These are phyloP conservation scores for Drosophila affinis DNA, from an alignment of 2,888 invertebrate species.

Conservation along the genomic window DNA sequence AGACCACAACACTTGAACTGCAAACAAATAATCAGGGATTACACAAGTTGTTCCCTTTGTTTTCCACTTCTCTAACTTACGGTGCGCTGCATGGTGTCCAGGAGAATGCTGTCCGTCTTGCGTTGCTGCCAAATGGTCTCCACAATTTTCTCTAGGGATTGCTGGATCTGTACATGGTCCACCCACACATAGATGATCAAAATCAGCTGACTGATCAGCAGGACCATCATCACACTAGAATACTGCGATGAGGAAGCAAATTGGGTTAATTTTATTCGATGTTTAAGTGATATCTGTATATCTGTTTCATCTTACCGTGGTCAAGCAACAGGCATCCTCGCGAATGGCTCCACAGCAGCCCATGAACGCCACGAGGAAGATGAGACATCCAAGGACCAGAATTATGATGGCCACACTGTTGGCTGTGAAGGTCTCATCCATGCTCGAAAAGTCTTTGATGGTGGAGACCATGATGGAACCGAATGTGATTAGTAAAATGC, in stretches of 20 bases:
- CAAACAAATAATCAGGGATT: not conserved
- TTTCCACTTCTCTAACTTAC: constrained; percentile 53
- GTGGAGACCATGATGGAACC: constrained; percentile 88
- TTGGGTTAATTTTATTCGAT: not conserved
- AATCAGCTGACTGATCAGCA: constrained; percentile 90
- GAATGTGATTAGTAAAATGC: constrained; percentile 88
- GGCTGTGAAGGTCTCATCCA: constrained; percentile 84
- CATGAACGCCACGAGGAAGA: constrained; percentile 93
- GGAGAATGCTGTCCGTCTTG: constrained; percentile 56
- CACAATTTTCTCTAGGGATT: constrained; percentile 85
- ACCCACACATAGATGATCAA: constrained; percentile 88
- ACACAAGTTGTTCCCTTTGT: not conserved
- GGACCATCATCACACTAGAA: constrained; percentile 88
- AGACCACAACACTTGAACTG: constrained; percentile 82
- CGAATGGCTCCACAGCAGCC: constrained; percentile 95
- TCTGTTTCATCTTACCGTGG: constrained; percentile 87
- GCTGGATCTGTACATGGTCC: constrained; percentile 85
- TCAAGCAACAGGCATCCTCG: constrained; percentile 93
- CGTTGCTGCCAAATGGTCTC: constrained; percentile 82
- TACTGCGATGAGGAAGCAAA: constrained; percentile 85
- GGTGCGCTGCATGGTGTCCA: constrained; percentile 75
- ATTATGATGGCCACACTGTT: constrained; percentile 87
- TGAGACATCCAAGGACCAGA: constrained; percentile 88
- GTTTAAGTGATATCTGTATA: not conserved
- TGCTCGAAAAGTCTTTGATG: constrained; percentile 85